Base-by-base conservation (phyloP, 2,113 vertebrate genomes). In the Artemisiospiza belli region DNA sequence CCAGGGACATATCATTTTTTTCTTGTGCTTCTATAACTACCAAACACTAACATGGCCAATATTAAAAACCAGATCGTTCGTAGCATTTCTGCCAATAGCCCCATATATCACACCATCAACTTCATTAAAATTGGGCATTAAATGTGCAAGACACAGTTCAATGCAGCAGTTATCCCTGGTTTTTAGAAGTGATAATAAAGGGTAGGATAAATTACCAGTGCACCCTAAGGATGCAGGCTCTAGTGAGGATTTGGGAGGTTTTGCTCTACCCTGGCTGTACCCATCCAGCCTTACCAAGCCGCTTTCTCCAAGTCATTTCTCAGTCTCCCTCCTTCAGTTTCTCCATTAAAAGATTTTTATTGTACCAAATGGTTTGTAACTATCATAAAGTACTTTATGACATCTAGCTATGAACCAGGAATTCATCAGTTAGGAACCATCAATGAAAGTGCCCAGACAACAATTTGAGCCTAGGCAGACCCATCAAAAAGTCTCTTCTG, bases 11-110 rank as follows among this genome's bases (percentile, higher is more conserved):
- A 28, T 0, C 27, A 8, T 4, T 61, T 83, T 59, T 43, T 55
- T 24, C 27, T 63, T 52, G 22, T 0, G 0, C 47, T 55, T 14
- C 12, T 47, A 3, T 58, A 63, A 51, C 23, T 51, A 55, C 28
- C 35, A 41, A 72, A 61, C 10, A 55, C 27, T 33, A 82, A 44
- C 37, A 41, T 1, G 28, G 18, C 6, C 0, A 3, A 8, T 31
- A 35, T n/a, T 70, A 68, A 41, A 64, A 86, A 66, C 2, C 10
- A 52, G 43, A 37, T 5, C 0, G 0, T 19, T 7, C 22, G 27
- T 7, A 35, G 21, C 27, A 62, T 66, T 94, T 86, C 37, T 69
- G 41, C 62, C 67, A 70, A 30, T 25, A 75, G 23, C 55, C 52
- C 30, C 12, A 64, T 5, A 28, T 16, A 9, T 54, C 66, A 66